Evolutionary conservation across 2,113 vertebrate genomes (phyloP), one percentile per base, ranked within the genome.

Genomic region (Rhegmatorhina hoffmannsi): DNA sequence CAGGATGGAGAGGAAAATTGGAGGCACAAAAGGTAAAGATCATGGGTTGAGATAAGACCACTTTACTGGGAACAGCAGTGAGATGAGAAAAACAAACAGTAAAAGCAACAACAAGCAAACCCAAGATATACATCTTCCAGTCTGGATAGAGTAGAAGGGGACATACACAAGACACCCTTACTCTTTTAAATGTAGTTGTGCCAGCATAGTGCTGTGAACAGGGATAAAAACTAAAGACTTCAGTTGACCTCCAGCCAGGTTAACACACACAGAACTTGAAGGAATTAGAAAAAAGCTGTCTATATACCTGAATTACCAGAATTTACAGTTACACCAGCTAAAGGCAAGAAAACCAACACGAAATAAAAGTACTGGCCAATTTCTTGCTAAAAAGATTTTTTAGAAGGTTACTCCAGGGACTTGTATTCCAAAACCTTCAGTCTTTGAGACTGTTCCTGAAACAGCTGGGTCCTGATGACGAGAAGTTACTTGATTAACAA

Each of bases 41-140:
- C 4, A 4, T 10, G 17, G 7, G 6, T 29, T 62, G 40, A 68
- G 28, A 33, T 14, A 40, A 33, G 46, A 55, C 15, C 13, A 55
- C 31, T 53, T 89, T 69, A 26, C n/a, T 49, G 28, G 20, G 38
- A 82, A 29, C 46, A 68, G 23, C 23, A 74, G 52, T 1, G 29
- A 53, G 19, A 34, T 21, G 47, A 75, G 19, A 29, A 60, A 67
- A 89, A 46, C 18, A 19, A 20, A 46, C 6, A 52, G 53, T 8
- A 25, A 29, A 49, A 49, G 12, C 10, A 91, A 36, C 24, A 55
- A 31, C 23, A 49, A 62, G 47, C 7, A 34, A 33, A 38, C 10
- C 2, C 0, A 9, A 52, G 20, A 64, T 34, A 44, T 6, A 12
- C 4, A 53, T 31, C 6, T 56, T 40, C 4, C 4, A 36, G 3